Base-by-base conservation (phyloP, 92 coral and sea anemone genomes). In the Epizoanthus fatuus region DNA sequence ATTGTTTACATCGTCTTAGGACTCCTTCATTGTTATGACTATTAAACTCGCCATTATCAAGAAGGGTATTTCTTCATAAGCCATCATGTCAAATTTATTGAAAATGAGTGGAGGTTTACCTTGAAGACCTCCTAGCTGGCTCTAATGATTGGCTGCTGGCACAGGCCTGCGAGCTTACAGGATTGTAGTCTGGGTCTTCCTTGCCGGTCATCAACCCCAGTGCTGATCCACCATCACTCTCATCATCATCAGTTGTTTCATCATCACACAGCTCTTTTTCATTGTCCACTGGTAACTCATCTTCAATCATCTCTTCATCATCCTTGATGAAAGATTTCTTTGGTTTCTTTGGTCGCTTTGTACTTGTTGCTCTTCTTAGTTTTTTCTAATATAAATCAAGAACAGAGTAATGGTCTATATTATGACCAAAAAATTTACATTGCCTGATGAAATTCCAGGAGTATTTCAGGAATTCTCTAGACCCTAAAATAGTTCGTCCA, bases 111-210 rank as follows among this genome's bases (percentile, higher is more conserved):
- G 16, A 53, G 17, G 39, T 29, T 45, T 76, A 93, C 97, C 97
- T 86, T 20, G 90, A 87, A 15, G 97, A 91, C 54, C 93, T 80
- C 65, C 92, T 84, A 66, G 56, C 25, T 14, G 90, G 89, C 75
- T 60, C 53, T 37, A 75, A 75, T 14, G 55, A 10, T 68, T 57
- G 55, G 22, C 25, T 40, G 38, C 54, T 59, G 22, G 5, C 25
- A 20, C 13, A 38, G 22, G 20, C 37, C 55, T 76, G 68, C 0
- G 69, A 40, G 12, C 81, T 59, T 38, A 54, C 69, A 45, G 90
- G 90, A 71, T 80, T 75, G 55, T 88, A 93, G 58, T 93, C 87
- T 51, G 95, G 97, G 76, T 91, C 97, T 45, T 79, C 81, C 67
- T 86, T 91, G 13, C 91, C 81, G n/a, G 87, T 81, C 95, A 86